These are phyloP conservation scores for Pseudobourletiella spinata DNA, from an alignment of 1,140 invertebrate species.

Conservation along the genomic window DNA sequence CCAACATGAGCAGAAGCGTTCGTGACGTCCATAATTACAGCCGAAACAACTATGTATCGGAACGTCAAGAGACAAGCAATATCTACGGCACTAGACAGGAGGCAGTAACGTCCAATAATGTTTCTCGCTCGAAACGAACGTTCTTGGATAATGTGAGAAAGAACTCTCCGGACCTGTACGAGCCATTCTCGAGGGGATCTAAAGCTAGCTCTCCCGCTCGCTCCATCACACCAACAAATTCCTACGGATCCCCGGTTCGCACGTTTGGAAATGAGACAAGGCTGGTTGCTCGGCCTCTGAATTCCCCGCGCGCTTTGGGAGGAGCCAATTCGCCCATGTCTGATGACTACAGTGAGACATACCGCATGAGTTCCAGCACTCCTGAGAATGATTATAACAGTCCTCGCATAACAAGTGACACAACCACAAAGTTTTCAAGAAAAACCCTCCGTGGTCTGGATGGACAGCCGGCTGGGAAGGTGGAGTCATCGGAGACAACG, in stretches of 20 bases:
- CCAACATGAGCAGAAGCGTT: constrained; percentile 69
- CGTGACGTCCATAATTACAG: constrained; percentile 52
- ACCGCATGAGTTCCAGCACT: constrained; percentile 53
- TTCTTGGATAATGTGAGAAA: constrained; percentile 29
- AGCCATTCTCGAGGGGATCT: constrained; percentile 16
- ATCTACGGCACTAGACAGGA: constrained; percentile 48
- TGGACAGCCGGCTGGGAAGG: constrained; percentile 52
- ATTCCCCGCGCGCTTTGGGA: constrained; percentile 38
- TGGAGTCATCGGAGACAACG: constrained; percentile 57
- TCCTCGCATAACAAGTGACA: constrained; percentile 53
- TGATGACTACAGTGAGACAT: constrained; percentile 60
- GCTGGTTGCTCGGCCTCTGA: constrained; percentile 37
- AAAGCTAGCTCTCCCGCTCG: constrained; percentile 39
- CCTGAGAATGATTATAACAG: constrained; percentile 46
- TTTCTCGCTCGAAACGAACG: constrained; percentile 23
- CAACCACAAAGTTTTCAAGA: constrained; percentile 55
- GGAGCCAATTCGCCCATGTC: constrained; percentile 37
- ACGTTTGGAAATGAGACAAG: not conserved
- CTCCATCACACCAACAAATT: constrained; percentile 33
- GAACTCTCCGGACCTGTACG: constrained; percentile 26
- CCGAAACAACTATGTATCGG: constrained; percentile 38
- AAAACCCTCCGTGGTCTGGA: constrained; percentile 54
- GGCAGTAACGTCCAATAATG: constrained; percentile 42
- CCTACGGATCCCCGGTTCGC: constrained; percentile 14
- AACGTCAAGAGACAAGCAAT: constrained; percentile 45